These are phyloP conservation scores for Gadus macrocephalus DNA, from an alignment of 2,113 vertebrate species.

Conservation along the genomic window DNA sequence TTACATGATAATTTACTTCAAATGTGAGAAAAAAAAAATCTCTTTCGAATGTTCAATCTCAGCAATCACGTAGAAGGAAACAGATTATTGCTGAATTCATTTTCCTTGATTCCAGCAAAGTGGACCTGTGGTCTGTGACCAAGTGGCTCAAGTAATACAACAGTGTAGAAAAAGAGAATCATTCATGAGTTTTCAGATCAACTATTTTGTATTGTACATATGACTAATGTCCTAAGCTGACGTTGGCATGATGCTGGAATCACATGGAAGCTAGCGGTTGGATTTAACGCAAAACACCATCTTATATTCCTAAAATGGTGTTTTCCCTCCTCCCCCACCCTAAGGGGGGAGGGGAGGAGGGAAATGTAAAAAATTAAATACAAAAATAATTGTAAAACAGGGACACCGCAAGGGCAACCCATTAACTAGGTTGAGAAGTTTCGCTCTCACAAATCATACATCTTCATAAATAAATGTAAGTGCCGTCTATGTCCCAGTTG, in stretches of 20 bases:
- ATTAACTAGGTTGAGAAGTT: slow-evolving; percentile 11
- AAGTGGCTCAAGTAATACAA: slow-evolving; percentile 31
- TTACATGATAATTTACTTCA: slow-evolving; percentile 57
- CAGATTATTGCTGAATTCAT: slow-evolving; percentile 69
- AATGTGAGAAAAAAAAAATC: slow-evolving; percentile 35
- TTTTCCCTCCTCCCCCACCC: too few relatives aligned
- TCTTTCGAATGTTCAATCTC: slow-evolving; percentile 38
- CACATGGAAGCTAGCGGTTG: slow-evolving; percentile 37
- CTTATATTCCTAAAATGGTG: not conserved
- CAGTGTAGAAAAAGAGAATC: slow-evolving; percentile 36
- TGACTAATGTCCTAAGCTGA: slow-evolving; percentile 27
- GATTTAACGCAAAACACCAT: slow-evolving; percentile 29
- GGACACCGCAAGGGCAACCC: not conserved
- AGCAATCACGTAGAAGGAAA: slow-evolving; percentile 44
- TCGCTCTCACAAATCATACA: not conserved
- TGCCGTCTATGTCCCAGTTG: slow-evolving; percentile 26
- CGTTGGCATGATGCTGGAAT: slow-evolving; percentile 36
- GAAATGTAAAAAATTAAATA: slow-evolving; percentile 20
- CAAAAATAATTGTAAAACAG: not conserved
- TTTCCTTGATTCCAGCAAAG: slow-evolving; percentile 62
- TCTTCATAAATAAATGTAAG: slow-evolving; percentile 39
- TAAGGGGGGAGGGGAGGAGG: too few relatives aligned
- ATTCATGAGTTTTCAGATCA: not conserved
- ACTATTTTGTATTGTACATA: slow-evolving; percentile 8
- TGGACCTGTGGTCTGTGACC: slow-evolving; percentile 27